Conservation (phyloP, 2,113 vertebrate genomes). For the Microcebus jonahi region DNA sequence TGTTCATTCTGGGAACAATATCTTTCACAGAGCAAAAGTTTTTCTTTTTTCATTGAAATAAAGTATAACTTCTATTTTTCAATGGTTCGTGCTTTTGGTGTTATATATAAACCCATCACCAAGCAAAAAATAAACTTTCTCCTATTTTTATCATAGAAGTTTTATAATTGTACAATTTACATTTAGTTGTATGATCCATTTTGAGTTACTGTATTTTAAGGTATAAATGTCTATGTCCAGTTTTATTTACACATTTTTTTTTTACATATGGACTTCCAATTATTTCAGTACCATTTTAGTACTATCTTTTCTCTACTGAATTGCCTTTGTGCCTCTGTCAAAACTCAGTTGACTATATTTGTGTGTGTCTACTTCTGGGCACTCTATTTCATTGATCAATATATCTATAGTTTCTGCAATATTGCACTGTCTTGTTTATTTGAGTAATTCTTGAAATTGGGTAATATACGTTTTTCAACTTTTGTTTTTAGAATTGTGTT, state of each 20-base stretch:
- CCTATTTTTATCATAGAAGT: neutral
- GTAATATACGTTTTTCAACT: neutral
- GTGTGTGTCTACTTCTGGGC: neutral
- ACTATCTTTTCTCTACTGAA: neutral
- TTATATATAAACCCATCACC: neutral
- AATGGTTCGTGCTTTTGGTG: neutral
- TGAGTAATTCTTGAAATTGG: neutral
- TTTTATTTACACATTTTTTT: neutral
- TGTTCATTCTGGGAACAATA: neutral
- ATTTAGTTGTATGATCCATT: neutral
- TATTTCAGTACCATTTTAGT: neutral
- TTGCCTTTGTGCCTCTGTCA: neutral
- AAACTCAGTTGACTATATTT: neutral
- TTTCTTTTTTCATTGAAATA: neutral
- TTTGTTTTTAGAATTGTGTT: neutral
- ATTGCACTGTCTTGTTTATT: neutral
- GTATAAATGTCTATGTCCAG: neutral
- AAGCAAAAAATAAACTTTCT: neutral
- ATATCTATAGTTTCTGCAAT: neutral
- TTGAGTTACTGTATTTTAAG: neutral
- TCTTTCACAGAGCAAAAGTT: neutral
- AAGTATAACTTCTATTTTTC: neutral
- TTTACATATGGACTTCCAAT: neutral
- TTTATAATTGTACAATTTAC: neutral
- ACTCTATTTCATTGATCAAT: neutral